A percentile compares a stretch with the other conserved stretches of the same genome.
phyloP scores from a whole-genome alignment of 1,140 invertebrate genomes.

The Pemphigus obesinymphae region DNA sequence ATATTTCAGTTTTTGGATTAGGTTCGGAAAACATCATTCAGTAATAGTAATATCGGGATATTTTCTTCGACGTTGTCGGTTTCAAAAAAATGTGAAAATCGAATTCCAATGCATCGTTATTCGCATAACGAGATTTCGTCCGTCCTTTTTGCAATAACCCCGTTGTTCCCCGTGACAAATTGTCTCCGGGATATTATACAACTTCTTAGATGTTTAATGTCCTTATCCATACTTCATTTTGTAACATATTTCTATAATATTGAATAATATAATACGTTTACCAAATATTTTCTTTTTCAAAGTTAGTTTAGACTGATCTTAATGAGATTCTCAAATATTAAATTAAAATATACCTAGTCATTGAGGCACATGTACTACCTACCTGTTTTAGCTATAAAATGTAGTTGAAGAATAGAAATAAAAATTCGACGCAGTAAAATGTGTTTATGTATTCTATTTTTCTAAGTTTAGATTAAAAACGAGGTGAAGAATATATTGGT shows the following conservation, averaged over 20 bases:
- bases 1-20: slow-evolving; percentile 16
- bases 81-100: background rate
- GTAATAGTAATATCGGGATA: background rate
- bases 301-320: too few relatives aligned
- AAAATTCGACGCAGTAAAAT: too few relatives aligned
- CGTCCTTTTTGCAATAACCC: background rate
- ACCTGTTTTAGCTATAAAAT: too few relatives aligned
- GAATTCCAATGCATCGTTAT: background rate
- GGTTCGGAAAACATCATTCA: background rate
- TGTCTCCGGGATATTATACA: background rate
- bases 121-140: background rate
- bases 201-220: background rate
- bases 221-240: background rate
- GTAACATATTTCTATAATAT: background rate
- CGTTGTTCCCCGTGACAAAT: background rate
- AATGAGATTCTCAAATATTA: too few relatives aligned
- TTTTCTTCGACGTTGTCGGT: background rate
- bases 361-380: too few relatives aligned
- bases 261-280: background rate
- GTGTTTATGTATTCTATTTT: too few relatives aligned
- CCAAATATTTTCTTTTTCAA: too few relatives aligned
- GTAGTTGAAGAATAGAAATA: too few relatives aligned
- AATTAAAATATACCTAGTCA: too few relatives aligned
- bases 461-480: too few relatives aligned
- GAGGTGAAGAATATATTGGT: too few relatives aligned